phyloP scores from a whole-genome alignment of 2,888 invertebrate species.

The Sepioteuthis lessoniana region DNA sequence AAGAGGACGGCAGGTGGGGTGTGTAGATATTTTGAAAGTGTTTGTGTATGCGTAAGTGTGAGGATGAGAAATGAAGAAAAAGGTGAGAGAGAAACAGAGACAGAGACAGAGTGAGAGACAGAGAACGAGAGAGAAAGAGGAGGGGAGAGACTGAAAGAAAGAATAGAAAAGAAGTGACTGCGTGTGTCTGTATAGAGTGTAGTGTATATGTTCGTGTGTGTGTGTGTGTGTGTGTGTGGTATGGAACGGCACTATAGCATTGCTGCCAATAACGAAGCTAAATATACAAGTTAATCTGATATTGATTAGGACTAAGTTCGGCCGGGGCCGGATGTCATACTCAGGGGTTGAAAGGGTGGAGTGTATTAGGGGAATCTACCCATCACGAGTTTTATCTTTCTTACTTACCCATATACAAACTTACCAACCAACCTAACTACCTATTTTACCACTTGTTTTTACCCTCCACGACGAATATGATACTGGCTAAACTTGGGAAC shows the following conservation, averaged over 20 bases:
- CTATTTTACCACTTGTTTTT: neutral
- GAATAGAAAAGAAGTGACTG: neutral
- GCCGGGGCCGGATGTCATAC: conserved; percentile 1
- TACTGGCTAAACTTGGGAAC: too few relatives aligned
- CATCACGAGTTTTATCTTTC: neutral
- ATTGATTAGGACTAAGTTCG: neutral
- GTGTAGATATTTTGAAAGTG: neutral
- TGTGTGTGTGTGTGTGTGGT: neutral
- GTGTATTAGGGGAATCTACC: conserved; percentile 14
- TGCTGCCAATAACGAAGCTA: neutral
- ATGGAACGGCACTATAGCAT: neutral
- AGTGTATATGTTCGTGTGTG: neutral
- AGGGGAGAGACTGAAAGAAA: too few relatives aligned
- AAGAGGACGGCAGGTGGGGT: neutral
- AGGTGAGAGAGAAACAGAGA: too few relatives aligned
- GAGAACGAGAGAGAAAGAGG: too few relatives aligned
- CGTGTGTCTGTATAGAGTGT: neutral
- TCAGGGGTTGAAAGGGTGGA: neutral
- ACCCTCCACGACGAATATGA: conserved; percentile 25
- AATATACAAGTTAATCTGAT: conserved; percentile 33
- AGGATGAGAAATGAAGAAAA: neutral
- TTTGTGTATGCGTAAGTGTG: neutral
- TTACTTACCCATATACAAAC: neutral
- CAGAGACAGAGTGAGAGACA: too few relatives aligned
- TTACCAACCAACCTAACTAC: neutral